These are phyloP conservation scores for Zygogramma bicolorata DNA, from an alignment of 2,888 invertebrate genomes.

Conservation along the genomic window DNA sequence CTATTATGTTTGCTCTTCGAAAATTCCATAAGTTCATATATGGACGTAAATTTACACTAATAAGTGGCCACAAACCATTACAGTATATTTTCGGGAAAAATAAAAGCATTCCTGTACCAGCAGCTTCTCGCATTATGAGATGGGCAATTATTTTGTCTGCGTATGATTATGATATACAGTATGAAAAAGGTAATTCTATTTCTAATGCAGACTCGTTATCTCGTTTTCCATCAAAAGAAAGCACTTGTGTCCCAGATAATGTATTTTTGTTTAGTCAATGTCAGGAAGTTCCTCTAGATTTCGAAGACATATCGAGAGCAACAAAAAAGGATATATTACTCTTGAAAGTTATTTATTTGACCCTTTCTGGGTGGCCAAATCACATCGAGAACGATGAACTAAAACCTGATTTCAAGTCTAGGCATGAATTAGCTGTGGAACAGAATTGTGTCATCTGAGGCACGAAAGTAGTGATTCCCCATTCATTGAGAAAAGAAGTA, in stretches of 20 bases:
- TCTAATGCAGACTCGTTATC: conserved; percentile 23
- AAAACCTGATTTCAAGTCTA: not conserved
- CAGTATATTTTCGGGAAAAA: conserved; percentile 34
- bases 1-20: conserved; percentile 56
- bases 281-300: not conserved
- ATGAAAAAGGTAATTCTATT: conserved; percentile 6
- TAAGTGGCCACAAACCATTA: conserved; percentile 36
- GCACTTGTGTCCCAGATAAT: not conserved
- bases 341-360: conserved; percentile 18
- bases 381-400: not conserved
- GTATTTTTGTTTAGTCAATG: conserved; percentile 14
- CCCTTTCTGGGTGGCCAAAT: not conserved
- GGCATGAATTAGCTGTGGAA: not conserved
- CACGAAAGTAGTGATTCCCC: not conserved
- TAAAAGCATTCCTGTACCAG: conserved; percentile 20
- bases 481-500: not conserved
- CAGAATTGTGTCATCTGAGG: not conserved
- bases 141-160: conserved; percentile 26
- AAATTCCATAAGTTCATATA: conserved; percentile 59
- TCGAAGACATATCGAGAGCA: not conserved
- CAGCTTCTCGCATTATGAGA: conserved; percentile 30
- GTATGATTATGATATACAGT: conserved; percentile 25
- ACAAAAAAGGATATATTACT: conserved; percentile 13
- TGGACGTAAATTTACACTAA: conserved; percentile 52
- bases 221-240: not conserved